Conservation (phyloP, 1,140 invertebrate genomes). For the Trichomalopsis sarcophagae region DNA sequence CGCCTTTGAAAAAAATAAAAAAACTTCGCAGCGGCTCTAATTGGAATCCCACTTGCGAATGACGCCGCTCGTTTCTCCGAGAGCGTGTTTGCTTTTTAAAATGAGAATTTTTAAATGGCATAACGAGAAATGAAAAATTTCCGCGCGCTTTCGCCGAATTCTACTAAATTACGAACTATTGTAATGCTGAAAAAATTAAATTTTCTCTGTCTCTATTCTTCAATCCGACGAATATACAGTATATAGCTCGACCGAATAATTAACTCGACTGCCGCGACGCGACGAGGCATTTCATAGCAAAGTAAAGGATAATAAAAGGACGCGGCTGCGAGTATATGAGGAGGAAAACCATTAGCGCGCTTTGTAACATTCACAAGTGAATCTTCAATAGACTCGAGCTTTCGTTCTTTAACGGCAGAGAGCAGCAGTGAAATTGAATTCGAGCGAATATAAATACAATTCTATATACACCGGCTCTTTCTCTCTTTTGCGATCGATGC, state of each 20-base stretch:
- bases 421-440: not conserved
- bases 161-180: too few species aligned
- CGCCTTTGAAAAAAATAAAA: too few species aligned
- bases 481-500: not conserved
- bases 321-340: not conserved
- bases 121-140: too few species aligned
- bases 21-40: too few species aligned
- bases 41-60: too few species aligned
- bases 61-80: too few species aligned
- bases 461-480: too few species aligned
- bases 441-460: not conserved
- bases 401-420: not conserved
- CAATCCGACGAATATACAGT: not conserved
- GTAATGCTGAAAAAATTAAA: not conserved
- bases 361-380: conserved; percentile 14
- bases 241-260: conserved; percentile 6
- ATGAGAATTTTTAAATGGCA: too few species aligned
- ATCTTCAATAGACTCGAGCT: conserved; percentile 14
- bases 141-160: too few species aligned
- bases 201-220: not conserved
- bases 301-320: not conserved
- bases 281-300: not conserved
- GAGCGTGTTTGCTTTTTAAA: too few species aligned
- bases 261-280: not conserved
- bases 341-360: conserved; percentile 7